Base-by-base conservation (phyloP, 2,113 vertebrate genomes). In the Machaerirhynchus nigripectus region DNA sequence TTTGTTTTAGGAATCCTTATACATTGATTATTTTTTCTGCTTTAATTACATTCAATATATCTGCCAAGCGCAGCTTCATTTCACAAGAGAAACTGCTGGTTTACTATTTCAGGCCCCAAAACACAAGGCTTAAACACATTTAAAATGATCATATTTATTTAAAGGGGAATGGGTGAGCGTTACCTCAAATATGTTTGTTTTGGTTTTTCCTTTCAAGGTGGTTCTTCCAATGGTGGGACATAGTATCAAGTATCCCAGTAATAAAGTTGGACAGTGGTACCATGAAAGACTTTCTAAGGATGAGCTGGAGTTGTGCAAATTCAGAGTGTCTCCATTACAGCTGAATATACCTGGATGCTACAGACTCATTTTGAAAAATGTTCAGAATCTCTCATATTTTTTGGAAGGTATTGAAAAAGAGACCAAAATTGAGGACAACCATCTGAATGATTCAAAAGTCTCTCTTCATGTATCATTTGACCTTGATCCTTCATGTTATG, bases 321-420 rank as follows among this genome's bases (percentile, higher is more conserved):
- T 99, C 96, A 98, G 98, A 97, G 97, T 99, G 47, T 79, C 98
- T 77, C 7, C 97, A 4, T 98, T 99, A 57, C 99, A 99, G 82
- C 96, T 99, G 65, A 99, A 99, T 59, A 82, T 99, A 67, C 99
- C 99, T 5, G 99, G 99, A 57, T 99, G 99, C 97, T 99, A 99
- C 94, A 98, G 99, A 92, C 98, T 97, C 63, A 96, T 99, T 84
- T 88, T 99, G 97, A 99, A 99, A 70, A 95, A 94, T 33, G 98
- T 99, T 21, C 97, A 82, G 71, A 98, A 99, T 87, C 84, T 99
- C 35, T 97, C 96, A 13, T 98, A 98, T 95, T 97, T 99, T 49
- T 96, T 93, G 57, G 85, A 96, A 76, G 79, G 46, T 20, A 37
- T 24, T 61, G 87, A 87, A 90, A 37, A 57, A 39, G 75, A 69